These are phyloP conservation scores for Platysternon megacephalum DNA, from an alignment of 2,113 vertebrate species.

Conservation along the genomic window DNA sequence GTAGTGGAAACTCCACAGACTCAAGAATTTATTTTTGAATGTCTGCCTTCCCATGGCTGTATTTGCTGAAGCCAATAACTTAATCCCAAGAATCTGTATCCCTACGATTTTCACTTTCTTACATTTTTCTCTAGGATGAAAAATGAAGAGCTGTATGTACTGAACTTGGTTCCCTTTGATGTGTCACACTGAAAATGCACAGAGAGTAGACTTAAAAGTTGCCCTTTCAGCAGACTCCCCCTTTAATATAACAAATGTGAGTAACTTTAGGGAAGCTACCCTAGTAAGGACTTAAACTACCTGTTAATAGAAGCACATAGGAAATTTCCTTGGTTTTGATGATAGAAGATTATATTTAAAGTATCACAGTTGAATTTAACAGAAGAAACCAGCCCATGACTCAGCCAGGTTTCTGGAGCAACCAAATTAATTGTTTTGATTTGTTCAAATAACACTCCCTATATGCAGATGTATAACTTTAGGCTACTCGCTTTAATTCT, in stretches of 20 bases:
- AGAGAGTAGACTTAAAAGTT: not conserved
- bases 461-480: not conserved
- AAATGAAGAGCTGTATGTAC: not conserved
- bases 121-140: not conserved
- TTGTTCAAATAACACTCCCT: not conserved
- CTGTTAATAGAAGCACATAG: rapidly evolving
- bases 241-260: not conserved
- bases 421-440: not conserved
- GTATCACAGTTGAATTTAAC: not conserved
- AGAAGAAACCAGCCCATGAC: not conserved
- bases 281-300: not conserved
- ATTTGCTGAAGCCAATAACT: not conserved
- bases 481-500: not conserved
- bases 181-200: not conserved
- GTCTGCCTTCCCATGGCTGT: not conserved
- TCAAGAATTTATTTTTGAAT: not conserved
- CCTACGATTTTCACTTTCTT: not conserved
- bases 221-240: not conserved
- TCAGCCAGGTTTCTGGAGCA: not conserved
- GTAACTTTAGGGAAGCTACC: not conserved
- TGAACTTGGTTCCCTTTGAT: not conserved
- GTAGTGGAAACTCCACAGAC: not conserved
- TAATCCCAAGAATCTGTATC: not conserved
- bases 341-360: not conserved
- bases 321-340: not conserved